Percentiles rank a stretch among this genome's conserved stretches.
phyloP scores from a whole-genome alignment of 2,797 vertebrate genomes.

The Hybognathus amarus region DNA sequence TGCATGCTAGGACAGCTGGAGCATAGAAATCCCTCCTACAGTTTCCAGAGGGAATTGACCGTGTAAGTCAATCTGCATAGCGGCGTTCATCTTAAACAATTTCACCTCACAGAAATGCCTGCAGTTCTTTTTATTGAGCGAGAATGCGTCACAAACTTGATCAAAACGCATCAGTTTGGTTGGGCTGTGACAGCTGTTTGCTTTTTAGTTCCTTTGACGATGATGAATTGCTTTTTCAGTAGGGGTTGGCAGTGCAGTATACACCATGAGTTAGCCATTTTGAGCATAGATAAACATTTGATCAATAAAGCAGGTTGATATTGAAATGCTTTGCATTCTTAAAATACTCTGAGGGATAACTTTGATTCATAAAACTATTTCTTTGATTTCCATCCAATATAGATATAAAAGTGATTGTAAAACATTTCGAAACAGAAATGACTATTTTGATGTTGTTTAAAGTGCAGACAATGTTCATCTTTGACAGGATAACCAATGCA shows the following conservation, averaged over 20 bases:
- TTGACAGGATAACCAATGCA: conserved; percentile 31
- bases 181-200: conserved; percentile 34
- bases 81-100: conserved; percentile 44
- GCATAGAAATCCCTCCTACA: conserved; percentile 36
- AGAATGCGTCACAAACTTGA: conserved; percentile 49
- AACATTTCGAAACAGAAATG: conserved; percentile 21
- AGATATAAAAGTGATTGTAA: conserved; percentile 43
- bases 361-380: conserved; percentile 16
- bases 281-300: not conserved
- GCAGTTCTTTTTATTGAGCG: conserved; percentile 43
- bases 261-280: conserved; percentile 5
- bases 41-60: conserved; percentile 41
- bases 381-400: conserved; percentile 15
- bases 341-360: conserved; percentile 1
- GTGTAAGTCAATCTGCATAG: conserved; percentile 45
- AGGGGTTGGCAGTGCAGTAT: conserved; percentile 7
- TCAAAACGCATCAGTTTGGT: conserved; percentile 22
- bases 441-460: conserved; percentile 29
- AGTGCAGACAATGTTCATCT: conserved; percentile 49
- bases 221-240: conserved; percentile 15
- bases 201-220: conserved; percentile 35
- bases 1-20: conserved; percentile 28
- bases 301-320: conserved; percentile 7
- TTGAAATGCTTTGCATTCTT: conserved; percentile 5
- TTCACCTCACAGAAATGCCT: conserved; percentile 35